Percentiles rank a stretch among this genome's conserved stretches.
Conservation (phyloP, 2,797 vertebrate species). For the Tinamus major region DNA sequence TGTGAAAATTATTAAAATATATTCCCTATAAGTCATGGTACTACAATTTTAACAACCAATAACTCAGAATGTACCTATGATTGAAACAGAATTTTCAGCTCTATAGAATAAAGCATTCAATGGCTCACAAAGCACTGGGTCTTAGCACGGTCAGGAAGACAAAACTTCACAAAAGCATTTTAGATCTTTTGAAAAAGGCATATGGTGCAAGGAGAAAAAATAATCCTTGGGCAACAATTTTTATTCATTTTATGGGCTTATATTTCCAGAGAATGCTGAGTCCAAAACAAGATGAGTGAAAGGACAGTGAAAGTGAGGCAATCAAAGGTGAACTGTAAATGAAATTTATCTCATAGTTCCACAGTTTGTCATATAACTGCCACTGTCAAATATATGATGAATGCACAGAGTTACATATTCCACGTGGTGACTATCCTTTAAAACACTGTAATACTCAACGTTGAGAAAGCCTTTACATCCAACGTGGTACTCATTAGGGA, state of each 20-base stretch:
- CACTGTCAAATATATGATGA: neutral
- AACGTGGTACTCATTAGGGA: neutral
- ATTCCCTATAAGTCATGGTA: slow-evolving; percentile 27
- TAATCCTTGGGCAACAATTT: neutral
- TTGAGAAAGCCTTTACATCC: neutral
- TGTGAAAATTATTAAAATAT: slow-evolving; percentile 52
- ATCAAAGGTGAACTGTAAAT: neutral
- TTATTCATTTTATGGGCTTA: neutral
- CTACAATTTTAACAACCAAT: slow-evolving; percentile 35
- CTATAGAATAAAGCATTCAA: slow-evolving; percentile 22
- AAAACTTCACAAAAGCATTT: slow-evolving; percentile 1
- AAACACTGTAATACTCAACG: neutral
- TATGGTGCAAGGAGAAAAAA: neutral
- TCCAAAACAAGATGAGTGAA: neutral
- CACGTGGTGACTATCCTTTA: neutral
- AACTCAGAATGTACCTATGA: slow-evolving; percentile 1
- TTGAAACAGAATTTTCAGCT: slow-evolving; percentile 22
- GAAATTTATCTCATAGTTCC: neutral
- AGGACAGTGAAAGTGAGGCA: neutral
- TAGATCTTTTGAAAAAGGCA: neutral
- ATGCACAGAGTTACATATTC: neutral
- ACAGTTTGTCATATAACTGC: neutral
- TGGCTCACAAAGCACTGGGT: neutral
- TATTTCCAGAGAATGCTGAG: neutral
- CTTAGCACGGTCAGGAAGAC: neutral